Percentiles rank a stretch among this genome's conserved stretches.
Evolutionary conservation across 2,888 invertebrate genomes (phyloP).

Genomic region (Liodrosophila aerea): DNA sequence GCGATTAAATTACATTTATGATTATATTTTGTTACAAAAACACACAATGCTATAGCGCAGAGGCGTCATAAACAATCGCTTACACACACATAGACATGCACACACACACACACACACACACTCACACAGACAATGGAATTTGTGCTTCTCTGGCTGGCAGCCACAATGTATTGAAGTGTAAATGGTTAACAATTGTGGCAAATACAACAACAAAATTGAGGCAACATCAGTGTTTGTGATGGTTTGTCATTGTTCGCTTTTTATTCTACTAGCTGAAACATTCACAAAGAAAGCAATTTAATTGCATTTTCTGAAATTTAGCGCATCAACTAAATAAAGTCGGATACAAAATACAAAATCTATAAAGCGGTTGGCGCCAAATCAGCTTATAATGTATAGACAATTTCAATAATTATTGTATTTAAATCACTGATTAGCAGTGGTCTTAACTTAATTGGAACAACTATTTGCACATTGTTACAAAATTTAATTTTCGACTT

Average conservation of each 20-base stretch:
- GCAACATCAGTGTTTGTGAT: slow-evolving; percentile 55
- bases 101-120: slow-evolving; percentile 21
- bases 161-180: slow-evolving; percentile 74
- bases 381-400: too few species aligned
- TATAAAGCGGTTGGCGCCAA: slow-evolving; percentile 13
- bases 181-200: slow-evolving; percentile 73
- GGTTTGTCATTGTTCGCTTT: slow-evolving; percentile 42
- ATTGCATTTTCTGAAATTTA: slow-evolving; percentile 58
- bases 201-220: slow-evolving; percentile 36
- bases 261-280: slow-evolving; percentile 36
- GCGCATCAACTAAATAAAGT: neutral
- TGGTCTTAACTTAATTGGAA: too few species aligned
- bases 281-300: slow-evolving; percentile 47
- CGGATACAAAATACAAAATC: slow-evolving; percentile 17
- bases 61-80: slow-evolving; percentile 56
- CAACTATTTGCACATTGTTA: too few species aligned
- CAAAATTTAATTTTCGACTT: too few species aligned
- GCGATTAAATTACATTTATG: slow-evolving; percentile 78
- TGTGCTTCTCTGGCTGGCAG: slow-evolving; percentile 28
- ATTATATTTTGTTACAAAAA: slow-evolving; percentile 74
- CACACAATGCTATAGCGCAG: slow-evolving; percentile 49
- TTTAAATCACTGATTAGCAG: too few species aligned
- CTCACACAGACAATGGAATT: slow-evolving; percentile 13
- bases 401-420: too few species aligned
- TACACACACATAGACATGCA: slow-evolving; percentile 26